Conservation (phyloP, 92 coral and sea anemone species). For the Phenganax subtilis region DNA sequence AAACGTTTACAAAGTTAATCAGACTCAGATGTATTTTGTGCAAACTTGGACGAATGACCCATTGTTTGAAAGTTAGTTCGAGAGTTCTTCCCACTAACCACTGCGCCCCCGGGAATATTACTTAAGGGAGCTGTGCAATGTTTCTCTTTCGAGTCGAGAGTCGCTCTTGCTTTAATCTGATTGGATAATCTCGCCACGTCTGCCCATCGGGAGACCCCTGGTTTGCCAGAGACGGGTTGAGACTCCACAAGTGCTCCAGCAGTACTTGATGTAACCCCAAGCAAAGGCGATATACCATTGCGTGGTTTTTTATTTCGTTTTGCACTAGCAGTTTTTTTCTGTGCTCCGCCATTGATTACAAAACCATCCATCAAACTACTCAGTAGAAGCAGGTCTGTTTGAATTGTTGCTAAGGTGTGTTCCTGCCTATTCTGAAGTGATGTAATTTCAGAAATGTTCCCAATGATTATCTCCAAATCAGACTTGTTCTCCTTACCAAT, state of each 20-base stretch:
- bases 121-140: neutral
- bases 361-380: conserved; percentile 19
- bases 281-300: neutral
- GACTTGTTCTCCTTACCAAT: conserved; percentile 23
- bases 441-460: conserved; percentile 33
- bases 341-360: neutral
- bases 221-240: neutral
- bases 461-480: conserved; percentile 37
- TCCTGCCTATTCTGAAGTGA: conserved; percentile 34
- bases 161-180: neutral
- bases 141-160: neutral
- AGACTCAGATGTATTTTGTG: neutral
- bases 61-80: neutral
- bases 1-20: neutral
- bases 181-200: conserved; percentile 11
- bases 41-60: neutral
- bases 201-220: conserved; percentile 13
- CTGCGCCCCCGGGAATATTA: neutral
- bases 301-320: conserved; percentile 17
- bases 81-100: neutral
- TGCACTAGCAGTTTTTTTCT: neutral
- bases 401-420: conserved; percentile 36
- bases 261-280: neutral
- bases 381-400: conserved; percentile 23
- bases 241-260: neutral